These are phyloP conservation scores for Bombycilla garrulus DNA, from an alignment of 2,113 vertebrate genomes.

Conservation along the genomic window DNA sequence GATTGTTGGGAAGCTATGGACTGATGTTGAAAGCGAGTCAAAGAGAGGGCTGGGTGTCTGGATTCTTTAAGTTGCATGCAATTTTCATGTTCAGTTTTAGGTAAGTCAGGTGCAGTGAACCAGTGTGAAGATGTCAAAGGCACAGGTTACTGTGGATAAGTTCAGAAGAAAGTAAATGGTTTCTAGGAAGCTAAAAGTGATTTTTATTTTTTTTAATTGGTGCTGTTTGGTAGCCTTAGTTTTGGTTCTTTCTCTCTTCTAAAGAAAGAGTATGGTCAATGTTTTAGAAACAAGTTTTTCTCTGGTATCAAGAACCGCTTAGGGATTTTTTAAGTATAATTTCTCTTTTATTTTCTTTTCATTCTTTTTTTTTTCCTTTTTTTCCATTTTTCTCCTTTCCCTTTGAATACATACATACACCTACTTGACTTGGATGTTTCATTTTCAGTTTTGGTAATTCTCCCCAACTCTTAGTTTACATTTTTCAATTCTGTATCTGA, in stretches of 20 bases:
- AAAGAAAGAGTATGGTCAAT: not conserved
- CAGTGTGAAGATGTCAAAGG: not conserved
- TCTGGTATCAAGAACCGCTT: not conserved
- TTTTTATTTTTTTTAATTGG: not conserved
- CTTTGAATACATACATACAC: not conserved
- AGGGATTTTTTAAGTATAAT: not conserved
- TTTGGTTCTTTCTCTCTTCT: not conserved
- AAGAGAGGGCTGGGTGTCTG: not conserved
- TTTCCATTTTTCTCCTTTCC: rapidly evolving
- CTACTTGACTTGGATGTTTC: not conserved
- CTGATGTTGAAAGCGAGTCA: not conserved
- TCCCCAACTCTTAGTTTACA: not conserved
- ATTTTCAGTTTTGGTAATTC: not conserved
- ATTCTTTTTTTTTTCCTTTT: not conserved
- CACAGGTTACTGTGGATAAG: not conserved
- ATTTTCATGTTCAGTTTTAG: not conserved
- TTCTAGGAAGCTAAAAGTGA: not conserved
- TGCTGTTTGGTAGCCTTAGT: not conserved
- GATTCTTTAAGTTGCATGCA: not conserved
- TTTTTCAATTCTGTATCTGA: not conserved
- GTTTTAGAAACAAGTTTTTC: not conserved
- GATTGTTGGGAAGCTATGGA: not conserved
- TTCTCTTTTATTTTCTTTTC: not conserved
- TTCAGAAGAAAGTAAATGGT: not conserved
- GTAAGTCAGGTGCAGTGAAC: not conserved